These are phyloP conservation scores for Nerophis lumbriciformis DNA, from an alignment of 2,113 vertebrate genomes.

Conservation along the genomic window DNA sequence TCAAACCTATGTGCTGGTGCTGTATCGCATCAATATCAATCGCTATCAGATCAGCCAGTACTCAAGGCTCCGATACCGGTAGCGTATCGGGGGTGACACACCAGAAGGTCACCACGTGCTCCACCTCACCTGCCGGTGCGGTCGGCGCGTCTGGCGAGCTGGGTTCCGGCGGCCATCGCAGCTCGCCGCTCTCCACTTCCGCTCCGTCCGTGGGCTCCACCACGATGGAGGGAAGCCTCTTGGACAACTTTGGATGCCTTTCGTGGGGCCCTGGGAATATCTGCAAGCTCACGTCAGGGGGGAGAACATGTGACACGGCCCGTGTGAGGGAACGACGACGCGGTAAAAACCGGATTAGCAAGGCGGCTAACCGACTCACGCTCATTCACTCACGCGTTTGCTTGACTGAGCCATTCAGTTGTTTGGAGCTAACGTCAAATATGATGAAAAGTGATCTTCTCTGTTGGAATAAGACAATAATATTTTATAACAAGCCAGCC, in stretches of 20 bases:
- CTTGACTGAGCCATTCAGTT: not conserved
- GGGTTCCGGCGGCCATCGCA: conserved; percentile 87
- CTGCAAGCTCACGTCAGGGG: conserved; percentile 60
- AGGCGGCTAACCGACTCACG: not conserved
- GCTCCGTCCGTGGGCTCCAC: conserved; percentile 80
- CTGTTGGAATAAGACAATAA: conserved; percentile 12
- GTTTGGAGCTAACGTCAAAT: not conserved
- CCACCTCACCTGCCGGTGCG: conserved; percentile 34
- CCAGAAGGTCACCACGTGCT: not conserved
- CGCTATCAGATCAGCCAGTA: no score
- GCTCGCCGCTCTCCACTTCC: conserved; percentile 87
- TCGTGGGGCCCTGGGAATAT: conserved; percentile 79
- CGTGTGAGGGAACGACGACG: conserved; percentile 14
- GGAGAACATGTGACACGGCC: not conserved
- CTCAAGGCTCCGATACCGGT: no score
- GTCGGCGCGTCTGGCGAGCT: conserved; percentile 61
- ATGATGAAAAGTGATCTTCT: not conserved
- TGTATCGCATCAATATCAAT: no score
- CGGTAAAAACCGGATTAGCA: conserved; percentile 26
- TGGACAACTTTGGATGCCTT: conserved; percentile 81
- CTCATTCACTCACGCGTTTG: not conserved
- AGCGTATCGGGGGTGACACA: no score
- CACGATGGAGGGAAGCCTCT: conserved; percentile 85
- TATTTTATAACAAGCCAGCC: conserved; percentile 19
- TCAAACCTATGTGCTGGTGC: no score